Evolutionary conservation across 1,140 invertebrate species (phyloP).

Genomic region (Nymphalis io): DNA sequence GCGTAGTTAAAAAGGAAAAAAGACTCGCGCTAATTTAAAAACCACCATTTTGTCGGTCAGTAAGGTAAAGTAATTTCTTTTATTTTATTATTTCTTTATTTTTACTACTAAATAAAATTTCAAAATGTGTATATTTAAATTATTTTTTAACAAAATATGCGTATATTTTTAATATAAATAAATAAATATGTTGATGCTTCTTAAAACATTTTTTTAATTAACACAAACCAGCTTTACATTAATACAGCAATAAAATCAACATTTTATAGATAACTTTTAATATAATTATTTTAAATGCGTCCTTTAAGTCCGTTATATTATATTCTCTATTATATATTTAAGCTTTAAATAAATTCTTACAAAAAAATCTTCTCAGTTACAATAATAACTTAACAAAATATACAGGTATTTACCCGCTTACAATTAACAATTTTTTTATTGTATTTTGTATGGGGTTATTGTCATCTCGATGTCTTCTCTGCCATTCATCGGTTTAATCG

Average conservation of each 20-base stretch:
- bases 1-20: no score
- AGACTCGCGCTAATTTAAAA: no score
- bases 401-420: background rate
- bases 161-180: no score
- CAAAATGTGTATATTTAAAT: background rate
- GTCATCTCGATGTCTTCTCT: conserved; percentile 49
- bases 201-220: conserved; percentile 23
- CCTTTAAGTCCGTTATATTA: conserved; percentile 16
- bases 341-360: conserved; percentile 7
- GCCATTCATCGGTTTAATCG: conserved; percentile 39
- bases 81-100: no score
- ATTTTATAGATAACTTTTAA: conserved; percentile 11
- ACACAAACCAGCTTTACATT: conserved; percentile 16
- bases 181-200: no score
- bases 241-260: conserved; percentile 27
- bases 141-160: no score
- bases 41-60: no score
- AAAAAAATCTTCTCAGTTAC: background rate
- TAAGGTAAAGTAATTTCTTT: no score
- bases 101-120: background rate
- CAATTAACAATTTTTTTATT: background rate
- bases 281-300: conserved; percentile 27
- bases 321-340: background rate
- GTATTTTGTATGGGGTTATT: conserved; percentile 15
- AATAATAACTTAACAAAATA: conserved; percentile 6